Evolutionary conservation across 2,113 vertebrate species (phyloP), one percentile per base, ranked within the genome.

Genomic region (Daubentonia madagascariensis): DNA sequence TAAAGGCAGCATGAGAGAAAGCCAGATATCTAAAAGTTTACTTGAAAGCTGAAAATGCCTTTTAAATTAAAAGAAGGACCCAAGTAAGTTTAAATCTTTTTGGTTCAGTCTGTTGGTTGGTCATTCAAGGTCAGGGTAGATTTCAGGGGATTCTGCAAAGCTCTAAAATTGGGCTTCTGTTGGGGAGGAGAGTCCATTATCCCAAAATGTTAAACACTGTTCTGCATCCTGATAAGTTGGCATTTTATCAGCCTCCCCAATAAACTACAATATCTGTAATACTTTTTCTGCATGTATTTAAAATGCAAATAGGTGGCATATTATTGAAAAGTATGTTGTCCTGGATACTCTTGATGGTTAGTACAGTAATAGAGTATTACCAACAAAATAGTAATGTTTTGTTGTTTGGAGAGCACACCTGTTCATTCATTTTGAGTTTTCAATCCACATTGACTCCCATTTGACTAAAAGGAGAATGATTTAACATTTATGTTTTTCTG

Each of bases 371-470:
- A 11, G 45, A 6, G 35, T 14, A 11, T 2, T 1, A 45, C 23
- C 59, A 61, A 20, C 13, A 6, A 3, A 22, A 3, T 1, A 11
- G 45, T 48, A 8, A n/a, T 0, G 25, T 6, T 22, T 32, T 9
- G 3, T 0, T 9, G 25, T 48, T 23, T 61, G 40, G 17, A 43
- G 22, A 78, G 16, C 22, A 3, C 17, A 5, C 48, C 23, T 10
- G n/a, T 25, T 61, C 13, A 2, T 8, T 78, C 22, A 4, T 8
- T 76, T 37, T 3, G 11, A 37, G 8, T 5, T 37, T 76, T 30
- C 18, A 35, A 70, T 17, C n/a, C 32, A 61, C 9, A 16, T 2
- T 22, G 32, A 79, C 45, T 10, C 87, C 17, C 6, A 18, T 61
- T 40, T 2, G 23, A 75, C n/a, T 59, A 43, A 84, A 84, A 65